Conservation (phyloP, 2,888 invertebrate genomes). For the Halictus ligatus region DNA sequence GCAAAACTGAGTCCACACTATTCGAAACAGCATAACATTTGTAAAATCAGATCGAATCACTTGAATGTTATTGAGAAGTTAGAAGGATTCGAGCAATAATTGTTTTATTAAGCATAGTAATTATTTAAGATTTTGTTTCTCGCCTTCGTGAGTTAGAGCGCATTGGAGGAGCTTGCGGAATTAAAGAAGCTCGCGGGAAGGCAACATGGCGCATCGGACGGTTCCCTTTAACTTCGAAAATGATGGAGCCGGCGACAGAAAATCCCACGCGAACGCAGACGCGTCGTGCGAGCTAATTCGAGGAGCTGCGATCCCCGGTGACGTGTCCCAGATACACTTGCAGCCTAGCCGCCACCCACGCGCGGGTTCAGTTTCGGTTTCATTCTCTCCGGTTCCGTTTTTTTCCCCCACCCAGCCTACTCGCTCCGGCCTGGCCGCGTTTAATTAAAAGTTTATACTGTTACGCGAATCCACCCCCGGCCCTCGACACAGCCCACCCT, state of each 20-base stretch:
- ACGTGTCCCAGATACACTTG: conserved; percentile 19
- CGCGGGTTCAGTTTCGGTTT: not conserved
- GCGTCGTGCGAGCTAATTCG: conserved; percentile 35
- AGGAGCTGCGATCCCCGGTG: not conserved
- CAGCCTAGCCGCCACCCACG: not conserved
- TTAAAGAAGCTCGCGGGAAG: not conserved
- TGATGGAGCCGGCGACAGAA: not conserved
- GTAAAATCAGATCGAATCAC: too few species aligned
- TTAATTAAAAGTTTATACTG: conserved; percentile 42
- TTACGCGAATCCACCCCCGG: not conserved
- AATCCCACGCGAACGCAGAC: conserved; percentile 2
- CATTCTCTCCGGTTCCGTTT: conserved; percentile 5
- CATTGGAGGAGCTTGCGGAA: not conserved
- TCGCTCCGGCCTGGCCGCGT: not conserved
- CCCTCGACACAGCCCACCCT: not conserved
- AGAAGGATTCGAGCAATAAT: too few species aligned
- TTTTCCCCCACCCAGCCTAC: not conserved
- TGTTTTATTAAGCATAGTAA: too few species aligned
- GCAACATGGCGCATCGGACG: not conserved
- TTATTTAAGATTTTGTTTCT: too few species aligned
- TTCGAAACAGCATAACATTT: too few species aligned
- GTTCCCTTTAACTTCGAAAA: not conserved
- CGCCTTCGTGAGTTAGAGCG: too few species aligned
- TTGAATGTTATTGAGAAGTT: too few species aligned
- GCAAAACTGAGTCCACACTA: too few species aligned